Percentiles rank a stretch among this genome's conserved stretches.
Evolutionary conservation across 2,797 vertebrate species (phyloP).

Genomic region (Lacerta agilis): DNA sequence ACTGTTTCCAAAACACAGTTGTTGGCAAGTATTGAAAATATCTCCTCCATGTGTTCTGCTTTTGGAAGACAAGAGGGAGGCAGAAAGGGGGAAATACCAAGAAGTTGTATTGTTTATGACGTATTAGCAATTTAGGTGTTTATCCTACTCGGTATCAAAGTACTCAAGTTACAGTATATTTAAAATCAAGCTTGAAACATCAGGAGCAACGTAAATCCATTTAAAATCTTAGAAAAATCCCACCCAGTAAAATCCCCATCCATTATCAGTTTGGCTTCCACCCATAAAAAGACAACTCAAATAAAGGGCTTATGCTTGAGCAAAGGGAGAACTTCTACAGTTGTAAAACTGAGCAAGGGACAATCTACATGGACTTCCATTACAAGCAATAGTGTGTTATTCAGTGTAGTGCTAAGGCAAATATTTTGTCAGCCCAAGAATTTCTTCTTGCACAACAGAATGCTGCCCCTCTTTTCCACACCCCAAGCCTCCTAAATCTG

Average conservation of each 20-base stretch:
- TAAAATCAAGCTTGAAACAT: not conserved
- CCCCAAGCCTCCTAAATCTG: too few relatives aligned
- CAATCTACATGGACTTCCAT: not conserved
- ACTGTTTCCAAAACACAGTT: slow-evolving; percentile 24
- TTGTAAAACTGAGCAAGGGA: not conserved
- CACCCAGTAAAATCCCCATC: not conserved
- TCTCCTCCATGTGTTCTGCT: slow-evolving; percentile 18
- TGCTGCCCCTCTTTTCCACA: not conserved
- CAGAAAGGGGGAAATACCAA: not conserved
- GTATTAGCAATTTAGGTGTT: not conserved
- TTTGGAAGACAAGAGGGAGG: not conserved
- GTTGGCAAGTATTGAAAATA: slow-evolving; percentile 13
- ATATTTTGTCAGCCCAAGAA: not conserved
- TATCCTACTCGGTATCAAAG: not conserved
- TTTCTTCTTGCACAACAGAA: not conserved
- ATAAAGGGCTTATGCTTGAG: not conserved
- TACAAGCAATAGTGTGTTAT: not conserved
- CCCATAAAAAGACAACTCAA: not conserved
- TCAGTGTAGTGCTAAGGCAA: too few relatives aligned
- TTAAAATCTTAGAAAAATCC: not conserved
- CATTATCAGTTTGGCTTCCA: not conserved
- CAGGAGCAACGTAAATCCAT: not conserved
- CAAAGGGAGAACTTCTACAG: not conserved
- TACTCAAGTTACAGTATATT: not conserved
- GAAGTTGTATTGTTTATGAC: not conserved